phyloP scores from a whole-genome alignment of 2,797 vertebrate species.

The Kryptolebias ocellatus region DNA sequence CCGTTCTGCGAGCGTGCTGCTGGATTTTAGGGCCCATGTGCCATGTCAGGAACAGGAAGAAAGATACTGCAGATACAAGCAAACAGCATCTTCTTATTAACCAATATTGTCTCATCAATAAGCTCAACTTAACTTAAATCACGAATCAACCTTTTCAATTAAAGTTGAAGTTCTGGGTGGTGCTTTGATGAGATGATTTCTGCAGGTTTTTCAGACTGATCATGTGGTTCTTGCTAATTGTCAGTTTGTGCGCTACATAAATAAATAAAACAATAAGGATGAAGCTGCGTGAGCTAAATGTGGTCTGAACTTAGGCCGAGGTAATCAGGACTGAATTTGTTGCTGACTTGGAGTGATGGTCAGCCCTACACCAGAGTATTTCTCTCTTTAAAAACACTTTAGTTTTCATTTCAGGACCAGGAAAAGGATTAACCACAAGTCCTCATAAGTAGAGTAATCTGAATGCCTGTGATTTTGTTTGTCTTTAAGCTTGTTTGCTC shows the following conservation, averaged over 20 bases:
- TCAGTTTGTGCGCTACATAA: background rate
- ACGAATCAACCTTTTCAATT: too few relatives aligned
- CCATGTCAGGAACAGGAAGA: constrained; percentile 1
- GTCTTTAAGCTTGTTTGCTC: constrained; percentile 14
- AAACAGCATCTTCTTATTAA: too few relatives aligned
- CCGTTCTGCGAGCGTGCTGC: background rate
- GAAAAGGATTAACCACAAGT: background rate
- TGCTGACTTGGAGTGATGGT: too few relatives aligned
- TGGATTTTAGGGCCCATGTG: constrained; percentile 1
- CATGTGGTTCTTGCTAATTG: background rate
- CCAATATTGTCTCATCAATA: too few relatives aligned
- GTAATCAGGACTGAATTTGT: too few relatives aligned
- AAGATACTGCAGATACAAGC: background rate
- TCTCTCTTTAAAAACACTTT: too few relatives aligned
- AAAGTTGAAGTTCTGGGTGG: too few relatives aligned
- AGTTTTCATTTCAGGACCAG: background rate
- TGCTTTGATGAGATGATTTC: too few relatives aligned
- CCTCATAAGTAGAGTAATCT: background rate
- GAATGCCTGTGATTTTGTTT: constrained; percentile 18
- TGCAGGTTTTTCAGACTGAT: background rate
- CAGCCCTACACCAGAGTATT: too few relatives aligned
- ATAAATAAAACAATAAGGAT: background rate
- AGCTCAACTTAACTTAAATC: too few relatives aligned
- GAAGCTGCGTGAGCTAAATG: background rate
- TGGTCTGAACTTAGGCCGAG: background rate